Conservation (phyloP, 2,888 invertebrate species). For the Nomada goodeniana region DNA sequence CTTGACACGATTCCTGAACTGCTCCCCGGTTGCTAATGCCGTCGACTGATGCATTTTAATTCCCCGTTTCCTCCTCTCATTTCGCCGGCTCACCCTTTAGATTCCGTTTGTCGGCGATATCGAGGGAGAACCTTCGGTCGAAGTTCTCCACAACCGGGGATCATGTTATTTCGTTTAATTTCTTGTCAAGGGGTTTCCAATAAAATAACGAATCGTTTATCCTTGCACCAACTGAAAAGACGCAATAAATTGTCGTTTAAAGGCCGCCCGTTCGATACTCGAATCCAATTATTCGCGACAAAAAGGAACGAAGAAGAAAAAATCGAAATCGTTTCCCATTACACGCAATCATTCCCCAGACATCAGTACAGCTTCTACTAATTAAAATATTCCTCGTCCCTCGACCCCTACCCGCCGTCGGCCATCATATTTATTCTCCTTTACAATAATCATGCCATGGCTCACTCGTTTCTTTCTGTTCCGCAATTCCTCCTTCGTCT, state of each 20-base stretch:
- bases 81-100: neutral
- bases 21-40: conserved; percentile 44
- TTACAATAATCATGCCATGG: neutral
- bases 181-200: neutral
- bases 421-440: neutral
- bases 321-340: too few relatives aligned
- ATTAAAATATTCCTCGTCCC: too few relatives aligned
- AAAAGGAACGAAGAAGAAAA: too few relatives aligned
- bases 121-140: neutral
- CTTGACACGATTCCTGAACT: conserved; percentile 45
- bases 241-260: neutral
- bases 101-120: conserved; percentile 12
- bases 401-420: neutral
- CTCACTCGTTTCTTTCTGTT: conserved; percentile 11
- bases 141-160: neutral
- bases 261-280: too few relatives aligned
- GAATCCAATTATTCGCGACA: too few relatives aligned
- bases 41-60: conserved; percentile 16
- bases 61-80: neutral
- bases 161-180: conserved; percentile 16
- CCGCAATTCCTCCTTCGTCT: conserved; percentile 6
- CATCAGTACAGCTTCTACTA: too few relatives aligned
- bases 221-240: too few relatives aligned
- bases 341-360: neutral
- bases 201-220: too few relatives aligned